A percentile compares a stretch with the other conserved stretches of the same genome.
Evolutionary conservation across 2,797 vertebrate genomes (phyloP).

Genomic region (Hephaestus fuliginosus): DNA sequence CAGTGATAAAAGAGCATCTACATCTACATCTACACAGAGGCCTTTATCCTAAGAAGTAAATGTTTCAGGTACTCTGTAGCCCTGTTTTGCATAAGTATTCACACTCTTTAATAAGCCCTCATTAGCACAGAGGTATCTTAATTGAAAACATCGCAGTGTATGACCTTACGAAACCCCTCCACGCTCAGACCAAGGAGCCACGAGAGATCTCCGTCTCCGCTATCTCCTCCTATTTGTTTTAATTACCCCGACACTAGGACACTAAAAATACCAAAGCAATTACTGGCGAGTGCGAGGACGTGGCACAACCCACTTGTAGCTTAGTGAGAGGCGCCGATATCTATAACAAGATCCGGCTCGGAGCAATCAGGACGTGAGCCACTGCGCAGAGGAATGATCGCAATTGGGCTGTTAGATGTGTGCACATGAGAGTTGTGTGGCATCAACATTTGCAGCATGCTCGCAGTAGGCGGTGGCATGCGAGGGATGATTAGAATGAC

Average conservation of each 20-base stretch:
- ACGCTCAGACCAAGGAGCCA: constrained; percentile 61
- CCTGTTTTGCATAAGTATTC: constrained; percentile 45
- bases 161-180: constrained; percentile 72
- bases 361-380: constrained; percentile 63
- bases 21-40: no score
- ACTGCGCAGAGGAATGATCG: constrained; percentile 33
- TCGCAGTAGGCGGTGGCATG: constrained; percentile 55
- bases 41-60: neutral
- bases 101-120: constrained; percentile 62
- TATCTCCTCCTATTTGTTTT: constrained; percentile 80
- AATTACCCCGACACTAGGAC: constrained; percentile 77
- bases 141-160: constrained; percentile 74
- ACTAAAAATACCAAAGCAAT: constrained; percentile 84
- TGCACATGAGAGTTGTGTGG: constrained; percentile 31
- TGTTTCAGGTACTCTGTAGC: neutral
- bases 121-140: constrained; percentile 64
- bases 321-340: constrained; percentile 70
- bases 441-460: constrained; percentile 42
- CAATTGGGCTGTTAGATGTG: constrained; percentile 64
- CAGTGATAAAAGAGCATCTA: neutral
- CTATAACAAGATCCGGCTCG: constrained; percentile 81
- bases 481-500: constrained; percentile 51
- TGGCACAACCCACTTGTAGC: constrained; percentile 67
- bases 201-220: constrained; percentile 62
- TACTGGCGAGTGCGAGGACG: constrained; percentile 71